A percentile compares a stretch with the other conserved stretches of the same genome.
Conservation (phyloP, 2,113 vertebrate genomes). For the Phycodurus eques region DNA sequence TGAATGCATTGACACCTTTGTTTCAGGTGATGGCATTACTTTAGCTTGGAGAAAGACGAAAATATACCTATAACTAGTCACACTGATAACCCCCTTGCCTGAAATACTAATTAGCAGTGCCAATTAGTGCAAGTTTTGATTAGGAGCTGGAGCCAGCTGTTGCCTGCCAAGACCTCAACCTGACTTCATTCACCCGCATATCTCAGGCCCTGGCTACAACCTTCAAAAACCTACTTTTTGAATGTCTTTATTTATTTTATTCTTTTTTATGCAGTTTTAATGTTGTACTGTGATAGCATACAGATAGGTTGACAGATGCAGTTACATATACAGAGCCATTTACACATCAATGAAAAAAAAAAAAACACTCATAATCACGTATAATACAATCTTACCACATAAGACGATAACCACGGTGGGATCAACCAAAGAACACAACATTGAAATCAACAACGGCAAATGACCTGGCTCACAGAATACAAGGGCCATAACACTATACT, state of each 20-base stretch:
- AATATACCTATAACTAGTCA: constrained; percentile 29
- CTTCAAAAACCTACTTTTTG: neutral
- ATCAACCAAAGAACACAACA: too few species aligned
- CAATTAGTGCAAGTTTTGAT: constrained; percentile 63
- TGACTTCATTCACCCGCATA: neutral
- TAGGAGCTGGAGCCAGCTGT: constrained; percentile 50
- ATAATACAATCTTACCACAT: too few species aligned
- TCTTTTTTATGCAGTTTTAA: too few species aligned
- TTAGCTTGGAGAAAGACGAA: constrained; percentile 9
- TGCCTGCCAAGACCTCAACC: constrained; percentile 37
- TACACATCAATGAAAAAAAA: too few species aligned
- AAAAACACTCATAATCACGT: too few species aligned
- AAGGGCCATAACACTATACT: neutral
- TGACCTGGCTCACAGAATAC: too few species aligned
- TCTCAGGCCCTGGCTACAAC: neutral
- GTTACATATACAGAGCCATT: too few species aligned
- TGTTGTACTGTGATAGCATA: too few species aligned
- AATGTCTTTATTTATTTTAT: too few species aligned
- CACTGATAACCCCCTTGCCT: constrained; percentile 34
- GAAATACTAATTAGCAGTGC: constrained; percentile 54
- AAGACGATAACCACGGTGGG: too few species aligned
- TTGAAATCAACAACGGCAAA: too few species aligned
- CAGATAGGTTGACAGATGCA: too few species aligned
- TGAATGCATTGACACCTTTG: neutral
- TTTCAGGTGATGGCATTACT: neutral